These are phyloP conservation scores for Megaceryle torquata DNA, from an alignment of 2,113 vertebrate genomes.

Conservation along the genomic window DNA sequence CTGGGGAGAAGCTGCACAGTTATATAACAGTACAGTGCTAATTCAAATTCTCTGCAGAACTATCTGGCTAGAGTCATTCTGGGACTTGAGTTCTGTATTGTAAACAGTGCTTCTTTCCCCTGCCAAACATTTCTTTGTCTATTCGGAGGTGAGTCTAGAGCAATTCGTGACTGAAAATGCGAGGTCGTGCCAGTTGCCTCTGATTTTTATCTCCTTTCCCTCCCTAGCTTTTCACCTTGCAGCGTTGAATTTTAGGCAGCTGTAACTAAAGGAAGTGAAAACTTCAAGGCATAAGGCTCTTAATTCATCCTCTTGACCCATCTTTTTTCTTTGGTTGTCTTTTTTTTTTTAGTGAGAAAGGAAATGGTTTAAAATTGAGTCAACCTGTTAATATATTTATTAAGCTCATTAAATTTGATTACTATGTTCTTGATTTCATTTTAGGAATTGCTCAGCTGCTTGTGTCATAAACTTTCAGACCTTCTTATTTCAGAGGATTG, in stretches of 20 bases:
- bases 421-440: not conserved
- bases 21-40: constrained; percentile 52
- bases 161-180: constrained; percentile 29
- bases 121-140: constrained; percentile 49
- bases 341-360: not conserved
- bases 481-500: not conserved
- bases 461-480: not conserved
- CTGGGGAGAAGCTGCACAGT: constrained; percentile 53
- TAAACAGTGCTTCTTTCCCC: constrained; percentile 42
- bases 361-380: not conserved
- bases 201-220: not conserved
- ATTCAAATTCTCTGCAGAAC: constrained; percentile 55
- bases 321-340: not conserved
- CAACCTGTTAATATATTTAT: not conserved
- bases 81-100: constrained; percentile 44
- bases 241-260: not conserved
- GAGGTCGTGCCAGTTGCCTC: constrained; percentile 1
- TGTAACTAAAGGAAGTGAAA: not conserved
- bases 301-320: not conserved
- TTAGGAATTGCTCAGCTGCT: not conserved
- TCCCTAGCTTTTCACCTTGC: not conserved
- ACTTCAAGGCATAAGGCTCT: not conserved
- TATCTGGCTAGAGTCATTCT: constrained; percentile 35
- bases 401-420: not conserved
- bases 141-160: constrained; percentile 43